Evolutionary conservation across 2,797 vertebrate species (phyloP).

Genomic region (Helicolenus hilgendorfi): DNA sequence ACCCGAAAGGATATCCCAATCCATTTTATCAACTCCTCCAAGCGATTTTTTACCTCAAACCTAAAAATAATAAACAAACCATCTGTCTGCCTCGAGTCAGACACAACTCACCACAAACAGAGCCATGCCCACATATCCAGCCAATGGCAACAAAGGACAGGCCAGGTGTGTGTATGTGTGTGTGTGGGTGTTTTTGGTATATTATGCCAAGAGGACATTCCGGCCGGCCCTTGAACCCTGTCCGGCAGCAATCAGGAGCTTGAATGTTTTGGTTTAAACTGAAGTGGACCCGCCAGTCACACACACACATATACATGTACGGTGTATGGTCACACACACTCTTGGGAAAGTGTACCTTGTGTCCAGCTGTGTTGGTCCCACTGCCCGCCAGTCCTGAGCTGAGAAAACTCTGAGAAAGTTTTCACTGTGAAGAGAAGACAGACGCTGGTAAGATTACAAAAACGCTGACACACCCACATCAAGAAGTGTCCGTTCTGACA

Average conservation of each 20-base stretch:
- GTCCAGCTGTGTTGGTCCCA: constrained; percentile 76
- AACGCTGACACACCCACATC: constrained; percentile 6
- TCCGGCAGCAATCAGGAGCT: constrained; percentile 46
- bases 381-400: constrained; percentile 62
- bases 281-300: not conserved
- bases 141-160: constrained; percentile 33
- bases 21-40: not conserved
- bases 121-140: constrained; percentile 22
- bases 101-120: constrained; percentile 29
- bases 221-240: constrained; percentile 53
- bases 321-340: constrained; percentile 5
- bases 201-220: constrained; percentile 64
- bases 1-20: not conserved
- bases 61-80: constrained; percentile 18
- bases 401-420: constrained; percentile 76
- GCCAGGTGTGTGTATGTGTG: constrained; percentile 39
- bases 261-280: constrained; percentile 42
- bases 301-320: not conserved
- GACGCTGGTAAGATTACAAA: constrained; percentile 52
- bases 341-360: constrained; percentile 81
- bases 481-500: not conserved
- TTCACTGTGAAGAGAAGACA: constrained; percentile 83
- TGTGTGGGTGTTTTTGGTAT: not conserved
- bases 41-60: not conserved
- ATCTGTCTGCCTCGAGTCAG: not conserved